These are phyloP conservation scores for Toxostoma redivivum DNA, from an alignment of 2,113 vertebrate species.

Conservation along the genomic window DNA sequence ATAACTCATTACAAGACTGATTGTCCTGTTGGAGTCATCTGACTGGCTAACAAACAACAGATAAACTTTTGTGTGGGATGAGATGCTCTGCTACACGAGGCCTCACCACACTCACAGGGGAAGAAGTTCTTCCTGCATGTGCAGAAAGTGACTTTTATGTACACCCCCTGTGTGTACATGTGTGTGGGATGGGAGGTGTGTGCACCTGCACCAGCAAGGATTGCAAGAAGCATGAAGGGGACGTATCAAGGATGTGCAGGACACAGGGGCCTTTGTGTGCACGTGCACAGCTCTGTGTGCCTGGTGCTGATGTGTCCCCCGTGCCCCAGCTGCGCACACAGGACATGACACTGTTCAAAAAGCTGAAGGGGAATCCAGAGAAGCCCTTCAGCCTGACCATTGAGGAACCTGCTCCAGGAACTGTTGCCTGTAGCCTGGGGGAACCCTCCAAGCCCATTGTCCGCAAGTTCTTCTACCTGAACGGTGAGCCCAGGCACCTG, in stretches of 20 bases:
- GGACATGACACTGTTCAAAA: neutral
- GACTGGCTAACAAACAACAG: neutral
- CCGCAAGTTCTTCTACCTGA: conserved; percentile 54
- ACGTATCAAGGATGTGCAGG: accelerated
- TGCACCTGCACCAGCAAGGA: neutral
- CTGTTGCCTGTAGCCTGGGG: neutral
- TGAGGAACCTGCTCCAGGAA: neutral
- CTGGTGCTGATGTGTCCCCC: neutral
- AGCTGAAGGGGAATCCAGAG: neutral
- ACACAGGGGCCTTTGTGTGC: accelerated
- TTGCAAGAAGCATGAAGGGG: neutral
- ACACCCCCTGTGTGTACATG: no score
- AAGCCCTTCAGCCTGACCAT: neutral
- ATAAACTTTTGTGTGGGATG: neutral
- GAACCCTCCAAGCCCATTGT: neutral
- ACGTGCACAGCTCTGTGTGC: accelerated
- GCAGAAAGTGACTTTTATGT: neutral
- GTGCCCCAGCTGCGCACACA: neutral
- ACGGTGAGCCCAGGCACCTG: neutral
- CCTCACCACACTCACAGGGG: neutral
- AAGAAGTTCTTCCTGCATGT: neutral
- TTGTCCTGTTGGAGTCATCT: neutral
- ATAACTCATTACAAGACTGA: neutral
- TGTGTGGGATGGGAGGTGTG: neutral
- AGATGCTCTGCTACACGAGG: neutral